phyloP scores from a whole-genome alignment of 2,888 invertebrate species.

The Argyresthia albistria region DNA sequence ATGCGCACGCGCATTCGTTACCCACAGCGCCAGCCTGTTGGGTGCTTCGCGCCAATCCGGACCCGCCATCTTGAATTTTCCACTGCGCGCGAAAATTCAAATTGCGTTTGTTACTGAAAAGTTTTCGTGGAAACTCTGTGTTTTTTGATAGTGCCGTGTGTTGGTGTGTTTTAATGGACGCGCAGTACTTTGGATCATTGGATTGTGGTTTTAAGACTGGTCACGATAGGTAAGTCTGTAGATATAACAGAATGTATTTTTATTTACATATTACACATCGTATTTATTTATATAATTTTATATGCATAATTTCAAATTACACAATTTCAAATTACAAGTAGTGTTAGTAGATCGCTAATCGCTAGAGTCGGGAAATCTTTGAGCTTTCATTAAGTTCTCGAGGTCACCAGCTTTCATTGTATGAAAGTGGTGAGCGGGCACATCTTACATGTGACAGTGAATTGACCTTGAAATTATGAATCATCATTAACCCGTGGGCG shows the following conservation, averaged over 20 bases:
- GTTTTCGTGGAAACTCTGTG: background rate
- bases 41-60: background rate
- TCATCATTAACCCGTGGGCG: no score
- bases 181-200: background rate
- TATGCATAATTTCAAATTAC: no score
- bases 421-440: no score
- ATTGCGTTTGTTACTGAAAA: background rate
- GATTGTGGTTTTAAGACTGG: constrained; percentile 5
- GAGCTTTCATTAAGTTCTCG: no score
- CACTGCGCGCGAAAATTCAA: background rate
- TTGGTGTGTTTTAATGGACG: background rate
- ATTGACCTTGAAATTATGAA: no score
- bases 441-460: no score
- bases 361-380: no score
- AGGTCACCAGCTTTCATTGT: no score
- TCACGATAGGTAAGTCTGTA: constrained; percentile 2
- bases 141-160: background rate
- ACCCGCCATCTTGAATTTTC: constrained; percentile 1
- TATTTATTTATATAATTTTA: no score
- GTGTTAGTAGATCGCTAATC: no score
- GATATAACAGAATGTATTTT: background rate
- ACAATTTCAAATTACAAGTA: no score
- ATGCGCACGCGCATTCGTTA: background rate
- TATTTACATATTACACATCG: no score
- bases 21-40: background rate